These are phyloP conservation scores for Leptobrachium ailaonicum DNA, from an alignment of 2,113 vertebrate genomes.

Conservation along the genomic window DNA sequence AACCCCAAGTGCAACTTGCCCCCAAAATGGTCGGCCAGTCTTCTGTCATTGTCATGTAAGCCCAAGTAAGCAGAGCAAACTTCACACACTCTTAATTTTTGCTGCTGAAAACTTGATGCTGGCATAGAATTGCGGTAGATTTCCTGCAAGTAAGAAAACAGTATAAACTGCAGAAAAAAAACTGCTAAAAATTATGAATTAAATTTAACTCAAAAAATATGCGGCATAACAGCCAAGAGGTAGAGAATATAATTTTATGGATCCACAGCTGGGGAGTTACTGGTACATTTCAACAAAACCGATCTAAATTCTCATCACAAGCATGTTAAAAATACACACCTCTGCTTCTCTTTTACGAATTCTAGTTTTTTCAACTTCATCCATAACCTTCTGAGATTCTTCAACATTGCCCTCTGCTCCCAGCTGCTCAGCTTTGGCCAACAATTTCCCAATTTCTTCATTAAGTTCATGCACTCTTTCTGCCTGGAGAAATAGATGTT, in stretches of 20 bases:
- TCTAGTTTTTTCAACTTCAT: constrained; percentile 95
- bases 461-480: constrained; percentile 96
- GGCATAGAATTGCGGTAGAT: constrained; percentile 98
- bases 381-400: constrained; percentile 94
- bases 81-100: constrained; percentile 95
- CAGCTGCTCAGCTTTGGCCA: constrained; percentile 93
- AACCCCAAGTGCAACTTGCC: constrained; percentile 97
- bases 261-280: too few relatives aligned
- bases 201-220: too few relatives aligned
- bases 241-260: too few relatives aligned
- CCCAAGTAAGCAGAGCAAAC: constrained; percentile 97
- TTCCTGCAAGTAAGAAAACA: constrained; percentile 72
- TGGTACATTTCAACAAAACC: too few relatives aligned
- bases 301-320: too few relatives aligned
- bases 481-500: constrained; percentile 71
- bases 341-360: constrained; percentile 94
- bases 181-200: too few relatives aligned
- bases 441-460: constrained; percentile 96
- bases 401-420: constrained; percentile 97
- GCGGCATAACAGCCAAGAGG: too few relatives aligned
- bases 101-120: constrained; percentile 97
- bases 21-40: constrained; percentile 96
- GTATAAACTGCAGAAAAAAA: too few relatives aligned
- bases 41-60: constrained; percentile 95
- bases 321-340: constrained; percentile 62